Evolutionary conservation across 2,888 invertebrate genomes (phyloP).

Genomic region (Drosophila colorata): DNA sequence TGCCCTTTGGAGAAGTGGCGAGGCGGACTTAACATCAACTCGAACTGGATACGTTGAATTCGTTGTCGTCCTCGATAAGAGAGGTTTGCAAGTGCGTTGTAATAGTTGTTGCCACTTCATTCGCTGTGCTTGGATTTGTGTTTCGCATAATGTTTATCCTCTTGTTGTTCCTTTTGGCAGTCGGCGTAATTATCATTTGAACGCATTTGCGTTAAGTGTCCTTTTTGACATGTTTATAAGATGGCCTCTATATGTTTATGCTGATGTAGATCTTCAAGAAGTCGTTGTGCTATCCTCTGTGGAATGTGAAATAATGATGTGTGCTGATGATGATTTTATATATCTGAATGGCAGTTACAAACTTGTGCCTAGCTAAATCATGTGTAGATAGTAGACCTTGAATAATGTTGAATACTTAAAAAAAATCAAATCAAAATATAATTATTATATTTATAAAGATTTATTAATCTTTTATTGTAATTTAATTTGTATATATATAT

Average conservation of each 20-base stretch:
- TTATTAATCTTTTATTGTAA: too few species aligned
- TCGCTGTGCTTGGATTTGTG: constrained; percentile 46
- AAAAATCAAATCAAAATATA: too few species aligned
- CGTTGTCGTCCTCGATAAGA: constrained; percentile 52
- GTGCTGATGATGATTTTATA: constrained; percentile 32
- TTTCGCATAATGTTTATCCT: constrained; percentile 48
- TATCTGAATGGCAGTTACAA: constrained; percentile 6
- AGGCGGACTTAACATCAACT: constrained; percentile 52
- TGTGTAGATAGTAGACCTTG: too few species aligned
- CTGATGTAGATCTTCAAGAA: constrained; percentile 21
- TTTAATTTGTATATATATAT: too few species aligned
- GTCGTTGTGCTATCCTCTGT: constrained; percentile 11
- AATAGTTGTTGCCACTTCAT: constrained; percentile 80
- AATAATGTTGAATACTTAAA: too few species aligned
- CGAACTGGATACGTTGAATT: constrained; percentile 14
- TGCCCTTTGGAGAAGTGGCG: constrained; percentile 56
- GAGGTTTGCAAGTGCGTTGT: constrained; percentile 71
- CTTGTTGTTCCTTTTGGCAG: constrained; percentile 43
- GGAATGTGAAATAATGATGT: constrained; percentile 20
- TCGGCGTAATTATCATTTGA: constrained; percentile 78
- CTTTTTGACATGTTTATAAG: constrained; percentile 81
- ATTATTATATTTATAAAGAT: too few species aligned
- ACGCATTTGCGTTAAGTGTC: constrained; percentile 78
- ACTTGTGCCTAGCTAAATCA: background rate
- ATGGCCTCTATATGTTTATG: constrained; percentile 53